Percentiles rank a stretch among this genome's conserved stretches.
phyloP scores from a whole-genome alignment of 35 echinoderm and acorn worm species.

The Chiridota heheva region DNA sequence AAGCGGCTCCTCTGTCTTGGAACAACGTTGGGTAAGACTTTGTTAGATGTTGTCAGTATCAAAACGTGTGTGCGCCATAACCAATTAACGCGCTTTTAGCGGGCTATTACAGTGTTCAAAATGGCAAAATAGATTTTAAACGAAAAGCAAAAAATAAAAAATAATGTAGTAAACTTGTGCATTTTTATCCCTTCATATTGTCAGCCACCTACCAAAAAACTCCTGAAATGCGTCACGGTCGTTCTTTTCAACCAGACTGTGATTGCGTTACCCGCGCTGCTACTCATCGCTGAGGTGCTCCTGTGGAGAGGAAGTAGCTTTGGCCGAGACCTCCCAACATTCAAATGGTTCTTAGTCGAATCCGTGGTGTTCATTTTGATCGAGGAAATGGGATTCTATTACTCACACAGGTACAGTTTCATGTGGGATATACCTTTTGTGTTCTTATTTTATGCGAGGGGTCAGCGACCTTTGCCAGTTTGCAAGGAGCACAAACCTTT shows the following conservation, averaged over 20 bases:
- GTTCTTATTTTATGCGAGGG: too few species aligned
- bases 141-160: neutral
- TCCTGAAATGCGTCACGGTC: conserved; percentile 30
- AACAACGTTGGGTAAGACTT: too few species aligned
- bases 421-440: too few species aligned
- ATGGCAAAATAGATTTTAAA: too few species aligned
- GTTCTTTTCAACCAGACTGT: conserved; percentile 58
- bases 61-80: too few species aligned
- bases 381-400: conserved; percentile 67
- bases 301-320: conserved; percentile 16
- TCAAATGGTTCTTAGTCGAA: conserved; percentile 40
- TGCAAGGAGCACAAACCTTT: too few species aligned
- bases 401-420: conserved; percentile 35
- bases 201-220: too few species aligned
- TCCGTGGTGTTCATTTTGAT: conserved; percentile 23
- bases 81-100: too few species aligned
- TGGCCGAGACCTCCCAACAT: conserved; percentile 30
- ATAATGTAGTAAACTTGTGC: neutral
- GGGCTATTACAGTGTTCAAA: too few species aligned
- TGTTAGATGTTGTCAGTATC: too few species aligned
- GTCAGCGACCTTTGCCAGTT: too few species aligned
- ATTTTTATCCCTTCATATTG: neutral
- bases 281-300: conserved; percentile 2
- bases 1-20: too few species aligned
- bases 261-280: conserved; percentile 12